Evolutionary conservation across 2,888 invertebrate genomes (phyloP).

Genomic region (Bugulina stolonifera): DNA sequence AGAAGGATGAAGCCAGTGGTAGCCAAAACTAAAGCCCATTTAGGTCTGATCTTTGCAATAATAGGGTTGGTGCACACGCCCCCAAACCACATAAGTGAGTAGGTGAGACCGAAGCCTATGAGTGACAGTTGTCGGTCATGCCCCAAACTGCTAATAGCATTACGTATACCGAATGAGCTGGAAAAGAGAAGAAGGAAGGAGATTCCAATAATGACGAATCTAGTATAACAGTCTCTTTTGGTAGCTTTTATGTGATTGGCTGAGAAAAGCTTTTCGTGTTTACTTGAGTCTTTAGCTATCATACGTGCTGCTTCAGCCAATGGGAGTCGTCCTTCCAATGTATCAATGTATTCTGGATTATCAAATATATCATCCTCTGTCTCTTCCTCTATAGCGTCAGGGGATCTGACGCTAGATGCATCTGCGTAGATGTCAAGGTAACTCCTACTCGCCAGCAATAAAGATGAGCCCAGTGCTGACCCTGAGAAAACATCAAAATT

Average conservation of each 20-base stretch:
- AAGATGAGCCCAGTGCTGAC: conserved; percentile 4
- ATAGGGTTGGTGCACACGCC: conserved; percentile 1
- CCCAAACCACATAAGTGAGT: conserved; percentile 9
- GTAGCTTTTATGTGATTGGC: background rate
- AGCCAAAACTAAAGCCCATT: background rate
- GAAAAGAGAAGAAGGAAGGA: background rate
- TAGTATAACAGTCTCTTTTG: background rate
- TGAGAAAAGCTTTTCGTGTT: background rate
- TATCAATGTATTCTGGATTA: conserved; percentile 26
- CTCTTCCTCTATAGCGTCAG: background rate
- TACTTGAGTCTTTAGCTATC: conserved; percentile 16
- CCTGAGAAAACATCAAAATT: too few relatives aligned
- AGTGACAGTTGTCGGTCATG: background rate
- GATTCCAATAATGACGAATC: background rate
- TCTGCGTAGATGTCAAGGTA: conserved; percentile 23
- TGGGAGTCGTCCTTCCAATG: conserved; percentile 20
- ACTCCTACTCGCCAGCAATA: conserved; percentile 16
- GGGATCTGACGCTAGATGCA: background rate
- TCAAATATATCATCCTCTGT: background rate
- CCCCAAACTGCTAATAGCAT: background rate
- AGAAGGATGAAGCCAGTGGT: background rate
- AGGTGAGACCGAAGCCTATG: background rate
- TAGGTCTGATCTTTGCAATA: background rate
- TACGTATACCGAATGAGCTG: conserved; percentile 3
- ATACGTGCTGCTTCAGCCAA: conserved; percentile 24